Conservation (phyloP, 53 echinoderm and acorn worm genomes). For the Actinopyga echinites region DNA sequence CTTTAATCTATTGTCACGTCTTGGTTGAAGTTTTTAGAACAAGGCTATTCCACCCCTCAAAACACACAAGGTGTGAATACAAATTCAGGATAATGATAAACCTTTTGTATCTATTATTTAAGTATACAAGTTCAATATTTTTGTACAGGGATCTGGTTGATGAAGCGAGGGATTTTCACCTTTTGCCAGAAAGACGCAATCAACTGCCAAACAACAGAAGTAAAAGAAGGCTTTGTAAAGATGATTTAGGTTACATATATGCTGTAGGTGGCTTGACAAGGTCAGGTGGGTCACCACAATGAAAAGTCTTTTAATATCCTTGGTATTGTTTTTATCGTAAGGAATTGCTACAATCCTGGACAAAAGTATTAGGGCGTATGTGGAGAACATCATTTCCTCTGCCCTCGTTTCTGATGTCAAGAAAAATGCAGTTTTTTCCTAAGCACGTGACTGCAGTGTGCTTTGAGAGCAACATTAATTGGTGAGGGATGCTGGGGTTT, state of each 20-base stretch:
- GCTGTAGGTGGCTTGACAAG: constrained; percentile 95
- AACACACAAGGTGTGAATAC: not conserved
- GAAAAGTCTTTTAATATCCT: no score
- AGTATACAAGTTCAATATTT: not conserved
- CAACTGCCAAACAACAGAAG: constrained; percentile 83
- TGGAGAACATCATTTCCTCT: no score
- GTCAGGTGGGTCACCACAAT: constrained; percentile 60
- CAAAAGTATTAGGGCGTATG: no score
- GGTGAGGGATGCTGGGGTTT: no score
- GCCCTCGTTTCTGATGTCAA: no score
- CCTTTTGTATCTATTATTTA: not conserved
- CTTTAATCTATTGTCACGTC: no score
- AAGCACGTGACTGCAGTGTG: no score
- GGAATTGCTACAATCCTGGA: no score
- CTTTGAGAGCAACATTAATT: no score
- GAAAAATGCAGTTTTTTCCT: no score
- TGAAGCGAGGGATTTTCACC: constrained; percentile 96
- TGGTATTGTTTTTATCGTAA: no score
- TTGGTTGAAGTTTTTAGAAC: no score
- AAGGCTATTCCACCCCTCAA: not conserved
- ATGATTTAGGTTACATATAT: constrained; percentile 89
- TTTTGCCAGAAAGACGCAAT: constrained; percentile 87
- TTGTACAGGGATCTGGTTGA: constrained; percentile 85
- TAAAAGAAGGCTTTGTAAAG: constrained; percentile 89
- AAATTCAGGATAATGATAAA: not conserved